Percentiles rank a stretch among this genome's conserved stretches.
Conservation (phyloP, 1,140 invertebrate genomes). For the Bombus polaris region DNA sequence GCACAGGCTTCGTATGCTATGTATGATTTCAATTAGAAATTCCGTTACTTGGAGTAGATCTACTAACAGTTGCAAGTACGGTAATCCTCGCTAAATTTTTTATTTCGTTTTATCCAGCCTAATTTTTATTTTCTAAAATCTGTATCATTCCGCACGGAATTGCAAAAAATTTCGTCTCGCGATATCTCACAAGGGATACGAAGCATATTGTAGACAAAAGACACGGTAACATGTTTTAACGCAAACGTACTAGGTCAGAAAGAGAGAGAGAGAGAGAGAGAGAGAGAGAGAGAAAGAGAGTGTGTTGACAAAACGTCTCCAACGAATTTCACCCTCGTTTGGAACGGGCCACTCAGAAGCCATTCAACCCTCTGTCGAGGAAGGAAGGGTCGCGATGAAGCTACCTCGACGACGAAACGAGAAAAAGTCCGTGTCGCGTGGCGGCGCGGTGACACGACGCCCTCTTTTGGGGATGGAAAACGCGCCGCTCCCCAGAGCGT, state of each 20-base stretch:
- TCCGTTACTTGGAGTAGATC: too few relatives aligned
- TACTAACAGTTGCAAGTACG: too few relatives aligned
- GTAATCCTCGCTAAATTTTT: too few relatives aligned
- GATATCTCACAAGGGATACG: background rate
- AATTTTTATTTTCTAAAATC: too few relatives aligned
- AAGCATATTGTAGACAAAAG: background rate
- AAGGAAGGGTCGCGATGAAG: background rate
- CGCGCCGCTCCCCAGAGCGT: constrained; percentile 69
- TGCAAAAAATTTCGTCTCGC: too few relatives aligned
- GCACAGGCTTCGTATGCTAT: too few relatives aligned
- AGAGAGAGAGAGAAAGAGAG: background rate
- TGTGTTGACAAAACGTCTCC: background rate
- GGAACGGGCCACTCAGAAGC: constrained; percentile 3
- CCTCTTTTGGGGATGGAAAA: constrained; percentile 64
- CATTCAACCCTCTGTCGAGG: background rate
- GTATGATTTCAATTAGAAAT: too few relatives aligned
- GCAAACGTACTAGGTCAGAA: background rate
- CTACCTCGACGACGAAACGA: background rate
- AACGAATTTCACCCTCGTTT: background rate
- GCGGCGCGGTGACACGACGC: constrained; percentile 43
- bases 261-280: background rate
- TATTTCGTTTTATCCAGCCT: too few relatives aligned
- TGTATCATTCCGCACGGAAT: too few relatives aligned
- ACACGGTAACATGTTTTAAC: background rate
- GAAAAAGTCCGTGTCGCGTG: background rate